Evolutionary conservation across 1,140 invertebrate species (phyloP).

Genomic region (Trypoxylus dichotomus): DNA sequence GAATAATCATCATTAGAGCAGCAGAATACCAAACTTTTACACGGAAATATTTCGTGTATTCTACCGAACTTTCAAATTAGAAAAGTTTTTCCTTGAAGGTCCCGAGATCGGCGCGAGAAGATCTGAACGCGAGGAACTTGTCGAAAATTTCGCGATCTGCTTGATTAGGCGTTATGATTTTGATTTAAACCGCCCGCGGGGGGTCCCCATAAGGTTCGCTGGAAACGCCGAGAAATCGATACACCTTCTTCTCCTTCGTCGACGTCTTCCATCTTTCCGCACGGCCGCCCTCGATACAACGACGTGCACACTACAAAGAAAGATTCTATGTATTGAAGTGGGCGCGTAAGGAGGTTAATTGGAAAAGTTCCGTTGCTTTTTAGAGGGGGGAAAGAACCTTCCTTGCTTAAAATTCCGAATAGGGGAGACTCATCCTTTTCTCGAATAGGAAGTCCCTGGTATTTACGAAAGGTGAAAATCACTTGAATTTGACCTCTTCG

Average conservation of each 20-base stretch:
- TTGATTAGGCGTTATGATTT: slow-evolving; percentile 3
- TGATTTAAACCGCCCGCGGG: not conserved
- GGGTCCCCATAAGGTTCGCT: not conserved
- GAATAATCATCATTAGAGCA: not conserved
- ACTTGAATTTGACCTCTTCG: not conserved
- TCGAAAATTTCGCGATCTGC: not conserved
- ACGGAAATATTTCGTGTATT: not conserved
- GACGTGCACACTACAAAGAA: not conserved
- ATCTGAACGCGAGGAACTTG: not conserved
- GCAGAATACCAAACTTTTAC: not conserved
- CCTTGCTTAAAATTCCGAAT: not conserved
- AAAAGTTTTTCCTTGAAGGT: not conserved
- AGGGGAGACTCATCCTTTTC: not conserved
- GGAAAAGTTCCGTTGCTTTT: not conserved
- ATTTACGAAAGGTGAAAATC: not conserved
- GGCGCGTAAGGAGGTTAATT: not conserved
- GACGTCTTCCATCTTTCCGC: not conserved
- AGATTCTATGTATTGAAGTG: not conserved
- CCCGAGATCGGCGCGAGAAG: not conserved
- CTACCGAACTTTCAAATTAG: not conserved
- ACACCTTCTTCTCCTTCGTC: not conserved
- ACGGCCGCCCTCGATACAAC: not conserved
- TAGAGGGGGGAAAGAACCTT: not conserved
- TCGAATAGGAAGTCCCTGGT: not conserved
- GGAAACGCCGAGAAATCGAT: not conserved